Evolutionary conservation across 2,888 invertebrate species (phyloP), one percentile per base, ranked within the genome.

Genomic region (Uloborus plumipes): DNA sequence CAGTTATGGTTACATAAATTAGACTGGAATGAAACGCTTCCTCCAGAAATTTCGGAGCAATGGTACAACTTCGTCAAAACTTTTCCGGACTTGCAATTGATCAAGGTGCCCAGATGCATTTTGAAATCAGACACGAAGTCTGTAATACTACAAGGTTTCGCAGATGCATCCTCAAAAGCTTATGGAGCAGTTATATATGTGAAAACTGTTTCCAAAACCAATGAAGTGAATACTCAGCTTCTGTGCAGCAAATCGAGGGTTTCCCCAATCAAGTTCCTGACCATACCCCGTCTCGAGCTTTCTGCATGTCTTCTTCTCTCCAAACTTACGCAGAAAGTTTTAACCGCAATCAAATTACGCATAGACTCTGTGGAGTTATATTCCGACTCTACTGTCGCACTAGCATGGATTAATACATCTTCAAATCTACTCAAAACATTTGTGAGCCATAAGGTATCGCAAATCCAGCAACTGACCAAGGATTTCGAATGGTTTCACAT

Each of bases 261-360:
- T 4, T 85, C 86, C 14, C 86, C 86, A 22, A 13, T 86, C 0
- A 86, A 87, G 64, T 58, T 55, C 0, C 31, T 85, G 0, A 82
- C 86, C 4, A 22, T 87, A 1, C 86, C 87, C 0, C 39, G 86
- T 9, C 72, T 87, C 0, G 86, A 86, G 50, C 73, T 87, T 0
- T 69, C 83, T 47, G 84, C 86, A 13, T 80, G 81, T n/a, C 75
- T 85, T 7, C 69, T 0, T 2, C 11, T 66, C 9, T 67, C 59
- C 7, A n/a, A 39, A 13, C 66, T 66, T 14, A 20, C 50, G 14
- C 16, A 16, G 13, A 47, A 7, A 15, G 7, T 20, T 7, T 11
- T 66, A 15, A 9, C 3, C 2, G 53, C 53, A 4, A n/a, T 53
- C 4, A 53, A 53, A 53, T 9, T n/a, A 15, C 2, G 11, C 4